Conservation (phyloP, 2,113 vertebrate species). For the Chloebia gouldiae region DNA sequence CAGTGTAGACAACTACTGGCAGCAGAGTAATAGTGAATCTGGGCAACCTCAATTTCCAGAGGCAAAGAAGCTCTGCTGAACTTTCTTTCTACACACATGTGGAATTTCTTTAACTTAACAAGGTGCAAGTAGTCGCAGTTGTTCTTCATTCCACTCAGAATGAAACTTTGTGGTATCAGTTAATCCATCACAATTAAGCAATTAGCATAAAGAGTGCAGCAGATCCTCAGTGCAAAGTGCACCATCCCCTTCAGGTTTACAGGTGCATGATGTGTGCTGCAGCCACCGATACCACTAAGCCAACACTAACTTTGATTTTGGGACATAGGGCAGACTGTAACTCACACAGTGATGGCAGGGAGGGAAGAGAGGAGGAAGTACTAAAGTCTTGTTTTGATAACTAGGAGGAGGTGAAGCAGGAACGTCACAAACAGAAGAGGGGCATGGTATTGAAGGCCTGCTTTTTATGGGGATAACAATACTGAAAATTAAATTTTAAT, state of each 20-base stretch:
- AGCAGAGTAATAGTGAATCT: not conserved
- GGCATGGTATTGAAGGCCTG: accelerated
- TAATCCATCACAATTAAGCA: too few species aligned
- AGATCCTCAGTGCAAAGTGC: not conserved
- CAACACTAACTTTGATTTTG: not conserved
- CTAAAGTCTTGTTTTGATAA: not conserved
- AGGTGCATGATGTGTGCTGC: accelerated
- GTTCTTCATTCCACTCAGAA: not conserved
- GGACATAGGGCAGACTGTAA: not conserved
- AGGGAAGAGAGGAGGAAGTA: not conserved
- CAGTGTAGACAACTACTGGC: not conserved
- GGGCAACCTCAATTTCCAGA: not conserved
- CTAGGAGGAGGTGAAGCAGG: not conserved
- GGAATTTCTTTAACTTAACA: not conserved
- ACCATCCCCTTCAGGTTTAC: not conserved
- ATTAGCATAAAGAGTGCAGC: not conserved
- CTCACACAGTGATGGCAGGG: not conserved
- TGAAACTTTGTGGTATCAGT: accelerated
- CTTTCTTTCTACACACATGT: not conserved
- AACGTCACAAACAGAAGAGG: not conserved
- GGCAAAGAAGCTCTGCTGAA: not conserved
- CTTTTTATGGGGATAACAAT: not conserved
- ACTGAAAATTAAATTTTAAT: not conserved
- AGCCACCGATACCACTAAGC: too few species aligned
- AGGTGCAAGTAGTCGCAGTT: not conserved